Percentiles rank a stretch among this genome's conserved stretches.
These are phyloP conservation scores for Theropithecus gelada DNA, from an alignment of 2,113 vertebrate genomes.

Conservation along the genomic window DNA sequence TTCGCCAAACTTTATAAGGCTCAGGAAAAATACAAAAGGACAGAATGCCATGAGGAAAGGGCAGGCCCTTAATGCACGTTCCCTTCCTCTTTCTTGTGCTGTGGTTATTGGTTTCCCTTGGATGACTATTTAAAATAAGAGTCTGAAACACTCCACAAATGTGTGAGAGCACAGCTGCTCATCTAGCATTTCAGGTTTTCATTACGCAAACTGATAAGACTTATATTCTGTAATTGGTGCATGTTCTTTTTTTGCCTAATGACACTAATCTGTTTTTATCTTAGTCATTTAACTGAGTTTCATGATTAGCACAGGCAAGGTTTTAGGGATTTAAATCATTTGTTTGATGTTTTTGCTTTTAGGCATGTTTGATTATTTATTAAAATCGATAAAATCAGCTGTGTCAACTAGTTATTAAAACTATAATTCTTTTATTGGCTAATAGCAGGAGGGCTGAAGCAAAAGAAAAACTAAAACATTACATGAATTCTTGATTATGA, in stretches of 20 bases:
- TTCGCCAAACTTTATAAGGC: background rate
- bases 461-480: constrained; percentile 54
- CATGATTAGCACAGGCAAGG: constrained; percentile 52
- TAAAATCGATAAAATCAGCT: constrained; percentile 73
- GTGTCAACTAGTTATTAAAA: constrained; percentile 75
- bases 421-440: constrained; percentile 72
- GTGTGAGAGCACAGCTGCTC: background rate
- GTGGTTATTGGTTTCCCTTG: background rate
- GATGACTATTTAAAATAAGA: background rate
- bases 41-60: background rate
- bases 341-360: constrained; percentile 71
- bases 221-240: constrained; percentile 46
- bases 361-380: constrained; percentile 77
- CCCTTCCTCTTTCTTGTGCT: background rate
- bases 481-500: constrained; percentile 52
- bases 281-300: constrained; percentile 68
- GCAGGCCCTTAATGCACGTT: fast-evolving
- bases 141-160: background rate
- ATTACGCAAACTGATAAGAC: constrained; percentile 60
- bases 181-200: constrained; percentile 49
- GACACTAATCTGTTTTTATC: constrained; percentile 77
- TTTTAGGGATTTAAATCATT: constrained; percentile 60
- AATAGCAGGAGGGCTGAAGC: constrained; percentile 37
- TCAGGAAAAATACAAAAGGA: background rate
- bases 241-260: constrained; percentile 63